Percentiles rank a stretch among this genome's conserved stretches.
Evolutionary conservation across 1,140 invertebrate species (phyloP).

Genomic region (Holcopasites calliopsidis): DNA sequence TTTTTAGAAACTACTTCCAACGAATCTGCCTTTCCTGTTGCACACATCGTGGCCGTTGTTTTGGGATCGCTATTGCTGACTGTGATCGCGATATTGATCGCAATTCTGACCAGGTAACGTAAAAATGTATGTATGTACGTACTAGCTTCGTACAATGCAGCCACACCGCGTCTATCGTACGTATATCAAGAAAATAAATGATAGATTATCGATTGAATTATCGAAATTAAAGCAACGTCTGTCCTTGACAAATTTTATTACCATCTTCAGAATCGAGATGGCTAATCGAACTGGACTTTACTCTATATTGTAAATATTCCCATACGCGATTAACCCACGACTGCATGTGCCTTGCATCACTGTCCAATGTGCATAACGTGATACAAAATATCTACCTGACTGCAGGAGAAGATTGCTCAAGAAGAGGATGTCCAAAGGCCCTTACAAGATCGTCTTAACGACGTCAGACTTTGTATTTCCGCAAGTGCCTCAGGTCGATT

Average conservation of each 20-base stretch:
- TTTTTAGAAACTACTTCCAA: neutral
- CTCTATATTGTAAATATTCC: too few relatives aligned
- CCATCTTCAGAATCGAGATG: too few relatives aligned
- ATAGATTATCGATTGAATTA: too few relatives aligned
- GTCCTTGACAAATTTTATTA: too few relatives aligned
- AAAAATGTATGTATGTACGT: conserved; percentile 15
- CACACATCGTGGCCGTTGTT: conserved; percentile 74
- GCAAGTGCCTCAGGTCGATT: conserved; percentile 81
- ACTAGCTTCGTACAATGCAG: too few relatives aligned
- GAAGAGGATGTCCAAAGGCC: conserved; percentile 85
- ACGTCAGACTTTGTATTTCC: conserved; percentile 88
- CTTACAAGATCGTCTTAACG: conserved; percentile 88
- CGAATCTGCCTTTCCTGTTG: conserved; percentile 62
- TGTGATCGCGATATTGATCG: conserved; percentile 65
- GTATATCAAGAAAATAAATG: too few relatives aligned
- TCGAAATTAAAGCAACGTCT: too few relatives aligned
- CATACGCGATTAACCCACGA: too few relatives aligned
- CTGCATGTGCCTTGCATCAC: too few relatives aligned
- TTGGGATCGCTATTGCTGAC: conserved; percentile 72
- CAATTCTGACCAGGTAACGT: conserved; percentile 70
- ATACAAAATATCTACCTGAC: neutral
- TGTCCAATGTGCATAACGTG: too few relatives aligned
- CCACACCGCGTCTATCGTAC: too few relatives aligned
- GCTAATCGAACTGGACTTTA: too few relatives aligned
- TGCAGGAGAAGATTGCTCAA: conserved; percentile 83